Percentiles rank a stretch among this genome's conserved stretches.
Evolutionary conservation across 2,797 vertebrate genomes (phyloP).

Genomic region (Melanotaenia boesemani): DNA sequence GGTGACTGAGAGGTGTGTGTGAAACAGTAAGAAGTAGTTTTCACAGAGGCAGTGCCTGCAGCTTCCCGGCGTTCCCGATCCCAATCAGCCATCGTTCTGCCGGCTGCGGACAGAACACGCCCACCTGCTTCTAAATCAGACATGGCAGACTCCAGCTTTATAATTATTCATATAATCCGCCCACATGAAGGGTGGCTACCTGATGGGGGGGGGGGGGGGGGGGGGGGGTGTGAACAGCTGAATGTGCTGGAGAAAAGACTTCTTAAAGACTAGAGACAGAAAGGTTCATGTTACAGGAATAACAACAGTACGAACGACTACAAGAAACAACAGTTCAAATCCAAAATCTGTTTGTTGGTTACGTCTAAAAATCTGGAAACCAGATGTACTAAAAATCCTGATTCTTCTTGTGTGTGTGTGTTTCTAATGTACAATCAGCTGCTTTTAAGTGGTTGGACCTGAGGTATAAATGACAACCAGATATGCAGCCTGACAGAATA

Average conservation of each 20-base stretch:
- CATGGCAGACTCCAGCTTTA: conserved; percentile 69
- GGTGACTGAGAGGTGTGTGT: conserved; percentile 6
- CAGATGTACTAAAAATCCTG: conserved; percentile 78
- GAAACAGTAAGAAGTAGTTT: conserved; percentile 47
- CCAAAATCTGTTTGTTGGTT: conserved; percentile 58
- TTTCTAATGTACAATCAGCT: conserved; percentile 83
- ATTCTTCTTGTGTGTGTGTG: conserved; percentile 69
- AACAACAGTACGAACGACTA: conserved; percentile 55
- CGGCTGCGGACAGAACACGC: conserved; percentile 67
- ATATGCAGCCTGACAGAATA: conserved; percentile 74
- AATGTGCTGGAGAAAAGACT: conserved; percentile 75
- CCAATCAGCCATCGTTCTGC: conserved; percentile 60
- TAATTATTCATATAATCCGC: conserved; percentile 76
- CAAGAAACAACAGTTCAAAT: conserved; percentile 61
- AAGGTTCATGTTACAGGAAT: conserved; percentile 44
- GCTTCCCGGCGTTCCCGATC: conserved; percentile 51
- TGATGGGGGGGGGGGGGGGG: conserved; percentile 66
- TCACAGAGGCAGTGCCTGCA: conserved; percentile 69
- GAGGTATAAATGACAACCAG: conserved; percentile 84
- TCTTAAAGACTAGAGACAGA: conserved; percentile 52
- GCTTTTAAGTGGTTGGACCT: conserved; percentile 84
- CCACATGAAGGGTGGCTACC: conserved; percentile 77
- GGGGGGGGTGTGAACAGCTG: conserved; percentile 60
- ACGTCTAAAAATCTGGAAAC: conserved; percentile 72
- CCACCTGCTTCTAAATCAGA: conserved; percentile 76